These are phyloP conservation scores for Sturmia bella DNA, from an alignment of 2,888 invertebrate genomes.

Conservation along the genomic window DNA sequence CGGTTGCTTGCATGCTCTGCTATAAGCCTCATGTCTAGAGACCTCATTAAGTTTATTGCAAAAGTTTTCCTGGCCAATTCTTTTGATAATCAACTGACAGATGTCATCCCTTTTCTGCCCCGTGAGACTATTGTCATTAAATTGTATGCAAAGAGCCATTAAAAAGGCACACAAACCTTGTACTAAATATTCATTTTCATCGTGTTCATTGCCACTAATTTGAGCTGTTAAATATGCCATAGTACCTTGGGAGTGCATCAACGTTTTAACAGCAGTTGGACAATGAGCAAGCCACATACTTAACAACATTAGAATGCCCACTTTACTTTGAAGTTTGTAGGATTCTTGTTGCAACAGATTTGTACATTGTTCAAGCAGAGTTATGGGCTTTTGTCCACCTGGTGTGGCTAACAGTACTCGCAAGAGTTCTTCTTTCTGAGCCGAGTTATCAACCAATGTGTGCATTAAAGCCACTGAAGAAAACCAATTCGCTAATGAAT, in stretches of 20 bases:
- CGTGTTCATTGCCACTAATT: slow-evolving; percentile 91
- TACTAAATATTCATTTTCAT: slow-evolving; percentile 93
- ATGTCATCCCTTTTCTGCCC: slow-evolving; percentile 90
- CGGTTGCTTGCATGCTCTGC: slow-evolving; percentile 95
- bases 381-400: slow-evolving; percentile 91
- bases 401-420: slow-evolving; percentile 94
- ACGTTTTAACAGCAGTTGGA: slow-evolving; percentile 90
- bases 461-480: slow-evolving; percentile 95
- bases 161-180: slow-evolving; percentile 95
- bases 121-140: slow-evolving; percentile 91
- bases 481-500: slow-evolving; percentile 97
- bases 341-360: slow-evolving; percentile 90
- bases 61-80: slow-evolving; percentile 95
- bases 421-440: slow-evolving; percentile 94
- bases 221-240: slow-evolving; percentile 93
- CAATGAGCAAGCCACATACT: slow-evolving; percentile 94
- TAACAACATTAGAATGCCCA: slow-evolving; percentile 95
- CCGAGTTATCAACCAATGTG: slow-evolving; percentile 91
- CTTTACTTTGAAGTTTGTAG: slow-evolving; percentile 87
- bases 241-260: slow-evolving; percentile 90
- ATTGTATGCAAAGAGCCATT: slow-evolving; percentile 94
- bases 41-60: slow-evolving; percentile 93
- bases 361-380: slow-evolving; percentile 94
- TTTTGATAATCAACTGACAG: slow-evolving; percentile 89
- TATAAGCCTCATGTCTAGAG: slow-evolving; percentile 94